Evolutionary conservation across 1,140 invertebrate species (phyloP).

Genomic region (Antheraea pernyi): DNA sequence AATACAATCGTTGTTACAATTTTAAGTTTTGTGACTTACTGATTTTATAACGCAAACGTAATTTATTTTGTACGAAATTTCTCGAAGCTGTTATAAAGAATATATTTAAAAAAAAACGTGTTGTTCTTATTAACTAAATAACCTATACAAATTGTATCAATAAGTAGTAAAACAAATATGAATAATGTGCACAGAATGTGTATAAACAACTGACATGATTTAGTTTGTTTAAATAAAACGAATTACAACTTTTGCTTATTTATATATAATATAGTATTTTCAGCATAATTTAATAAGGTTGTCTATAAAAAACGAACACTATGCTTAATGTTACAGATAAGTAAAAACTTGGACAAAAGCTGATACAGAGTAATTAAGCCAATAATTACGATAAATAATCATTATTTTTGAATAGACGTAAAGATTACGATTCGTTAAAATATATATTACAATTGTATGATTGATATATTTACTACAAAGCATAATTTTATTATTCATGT

Average conservation of each 20-base stretch:
- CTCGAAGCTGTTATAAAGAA: neutral
- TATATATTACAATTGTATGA: too few species aligned
- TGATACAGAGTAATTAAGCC: too few species aligned
- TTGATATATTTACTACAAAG: too few species aligned
- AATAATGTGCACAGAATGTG: constrained; percentile 18
- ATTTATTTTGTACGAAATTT: neutral
- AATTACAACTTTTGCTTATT: too few species aligned
- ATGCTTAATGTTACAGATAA: too few species aligned
- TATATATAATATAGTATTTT: too few species aligned
- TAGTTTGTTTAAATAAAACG: neutral
- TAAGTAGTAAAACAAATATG: constrained; percentile 24
- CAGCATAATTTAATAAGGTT: neutral
- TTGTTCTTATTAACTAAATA: constrained; percentile 17
- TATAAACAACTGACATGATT: constrained; percentile 18
- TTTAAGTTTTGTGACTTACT: constrained; percentile 42
- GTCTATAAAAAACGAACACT: neutral
- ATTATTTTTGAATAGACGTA: too few species aligned
- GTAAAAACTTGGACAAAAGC: too few species aligned
- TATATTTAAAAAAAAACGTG: constrained; percentile 14
- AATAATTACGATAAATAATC: too few species aligned
- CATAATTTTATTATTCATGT: too few species aligned
- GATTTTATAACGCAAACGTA: neutral
- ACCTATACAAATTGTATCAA: constrained; percentile 26
- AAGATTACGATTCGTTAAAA: too few species aligned
- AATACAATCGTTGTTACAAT: constrained; percentile 27